Base-by-base conservation (phyloP, 2,888 invertebrate genomes). In the Hoplodrina ambigua region DNA sequence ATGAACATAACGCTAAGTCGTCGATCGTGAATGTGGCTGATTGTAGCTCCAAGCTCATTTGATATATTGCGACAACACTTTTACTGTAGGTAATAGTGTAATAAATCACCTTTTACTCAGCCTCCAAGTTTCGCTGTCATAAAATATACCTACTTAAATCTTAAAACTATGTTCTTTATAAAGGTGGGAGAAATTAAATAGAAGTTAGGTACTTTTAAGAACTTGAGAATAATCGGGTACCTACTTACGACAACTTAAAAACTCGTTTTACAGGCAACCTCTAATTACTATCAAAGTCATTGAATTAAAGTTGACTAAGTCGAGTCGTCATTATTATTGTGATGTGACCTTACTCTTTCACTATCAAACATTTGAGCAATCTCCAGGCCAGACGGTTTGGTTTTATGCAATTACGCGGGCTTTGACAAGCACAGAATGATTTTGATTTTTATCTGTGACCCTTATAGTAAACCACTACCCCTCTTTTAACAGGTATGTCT, bases 211-310 rank as follows among this genome's bases (percentile, higher is more conserved):
- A 50, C 25, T 55, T 76, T 37, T 37, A 55, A 17, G 11, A 46
- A 60, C 17, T 37, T 52, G 37, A 25, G 11, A 69, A 60, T 46
- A 46, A 49, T 37, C 8, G 37, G 37, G 37, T 44, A 13, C 44
- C 44, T 44, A 55, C 15, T 46, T 46, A 46, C 37, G 25, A 69
- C 58, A 44, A 33, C 57, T 71, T 17, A 37, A 49, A 61, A 37
- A 74, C 61, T 25, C 53, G 72, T 74, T 74, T 62, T 15, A 57
- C 56, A 4, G 50, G 17, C 61, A 60, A 64, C 73, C 41, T 64
- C 30, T 78, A 63, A 78, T 75, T 64, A 64, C 52, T 19, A 75
- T 63, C 55, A 77, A 71, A 71, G 63, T 72, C 72, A 75, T 64
- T 60, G 41, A 64, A 63, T 56, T 46, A 25, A 63, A 64, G 55